These are phyloP conservation scores for Acrobasis repandana DNA, from an alignment of 2,888 invertebrate genomes.

Conservation along the genomic window DNA sequence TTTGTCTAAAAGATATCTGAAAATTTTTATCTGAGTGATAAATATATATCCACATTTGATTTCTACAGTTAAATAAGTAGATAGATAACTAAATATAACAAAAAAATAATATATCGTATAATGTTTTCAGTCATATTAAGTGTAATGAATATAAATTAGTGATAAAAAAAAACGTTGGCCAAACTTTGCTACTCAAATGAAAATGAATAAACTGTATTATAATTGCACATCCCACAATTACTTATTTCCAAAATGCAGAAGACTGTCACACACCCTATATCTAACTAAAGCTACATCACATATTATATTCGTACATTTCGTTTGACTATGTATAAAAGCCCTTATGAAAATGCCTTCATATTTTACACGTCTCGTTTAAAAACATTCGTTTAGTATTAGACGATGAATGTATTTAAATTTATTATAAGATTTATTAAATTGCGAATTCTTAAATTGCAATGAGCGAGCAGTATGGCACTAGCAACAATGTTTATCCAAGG, in stretches of 20 bases:
- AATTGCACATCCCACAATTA: slow-evolving; percentile 31
- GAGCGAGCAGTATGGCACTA: too few species aligned
- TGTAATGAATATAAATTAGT: too few species aligned
- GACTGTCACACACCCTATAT: slow-evolving; percentile 32
- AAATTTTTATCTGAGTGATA: too few species aligned
- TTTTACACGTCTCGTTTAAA: slow-evolving; percentile 33
- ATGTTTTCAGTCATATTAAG: too few species aligned
- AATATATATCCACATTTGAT: too few species aligned
- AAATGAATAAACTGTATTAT: slow-evolving; percentile 3
- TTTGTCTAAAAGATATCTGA: neutral
- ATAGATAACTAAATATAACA: too few species aligned
- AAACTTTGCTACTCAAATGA: neutral
- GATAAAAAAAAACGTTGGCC: too few species aligned
- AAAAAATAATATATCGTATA: too few species aligned
- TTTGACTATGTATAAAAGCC: slow-evolving; percentile 57
- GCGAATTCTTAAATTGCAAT: neutral
- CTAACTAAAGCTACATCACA: slow-evolving; percentile 66
- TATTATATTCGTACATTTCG: slow-evolving; percentile 46
- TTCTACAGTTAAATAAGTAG: too few species aligned
- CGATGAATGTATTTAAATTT: neutral
- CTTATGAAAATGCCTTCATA: slow-evolving; percentile 53
- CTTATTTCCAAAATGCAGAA: slow-evolving; percentile 31
- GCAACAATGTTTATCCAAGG: too few species aligned
- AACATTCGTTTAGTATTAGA: slow-evolving; percentile 36
- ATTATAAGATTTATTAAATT: neutral